Evolutionary conservation across 2,797 vertebrate genomes (phyloP).

Genomic region (Clarias platycephalus): DNA sequence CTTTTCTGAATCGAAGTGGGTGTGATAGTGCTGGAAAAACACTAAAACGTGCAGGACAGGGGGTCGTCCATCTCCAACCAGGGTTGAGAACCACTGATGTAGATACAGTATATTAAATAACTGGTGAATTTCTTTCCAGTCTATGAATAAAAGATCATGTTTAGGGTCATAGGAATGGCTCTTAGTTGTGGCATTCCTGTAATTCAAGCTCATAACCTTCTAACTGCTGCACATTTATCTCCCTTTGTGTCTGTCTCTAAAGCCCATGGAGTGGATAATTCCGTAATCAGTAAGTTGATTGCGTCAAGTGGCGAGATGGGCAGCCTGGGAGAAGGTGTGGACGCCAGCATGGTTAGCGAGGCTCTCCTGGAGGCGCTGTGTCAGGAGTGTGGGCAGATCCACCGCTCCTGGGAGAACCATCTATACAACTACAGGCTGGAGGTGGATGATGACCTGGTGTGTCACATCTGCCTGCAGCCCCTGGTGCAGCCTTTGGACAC

Average conservation of each 20-base stretch:
- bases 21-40: no score
- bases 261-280: constrained; percentile 69
- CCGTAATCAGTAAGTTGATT: constrained; percentile 45
- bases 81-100: background rate
- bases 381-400: constrained; percentile 93
- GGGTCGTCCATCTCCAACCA: no score
- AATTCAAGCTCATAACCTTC: constrained; percentile 7
- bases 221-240: background rate
- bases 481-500: constrained; percentile 95
- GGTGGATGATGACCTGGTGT: constrained; percentile 96
- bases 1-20: no score
- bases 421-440: constrained; percentile 96
- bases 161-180: background rate
- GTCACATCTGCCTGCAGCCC: constrained; percentile 98
- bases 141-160: background rate
- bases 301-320: constrained; percentile 76
- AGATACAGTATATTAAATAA: background rate
- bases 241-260: constrained; percentile 44
- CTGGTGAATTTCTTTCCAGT: background rate
- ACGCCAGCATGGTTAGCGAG: constrained; percentile 77
- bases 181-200: background rate
- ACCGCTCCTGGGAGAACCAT: constrained; percentile 93
- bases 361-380: constrained; percentile 85
- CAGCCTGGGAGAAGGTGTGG: constrained; percentile 84
- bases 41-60: no score